Evolutionary conservation across 2,797 vertebrate genomes (phyloP).

Genomic region (Podarcis lilfordi): DNA sequence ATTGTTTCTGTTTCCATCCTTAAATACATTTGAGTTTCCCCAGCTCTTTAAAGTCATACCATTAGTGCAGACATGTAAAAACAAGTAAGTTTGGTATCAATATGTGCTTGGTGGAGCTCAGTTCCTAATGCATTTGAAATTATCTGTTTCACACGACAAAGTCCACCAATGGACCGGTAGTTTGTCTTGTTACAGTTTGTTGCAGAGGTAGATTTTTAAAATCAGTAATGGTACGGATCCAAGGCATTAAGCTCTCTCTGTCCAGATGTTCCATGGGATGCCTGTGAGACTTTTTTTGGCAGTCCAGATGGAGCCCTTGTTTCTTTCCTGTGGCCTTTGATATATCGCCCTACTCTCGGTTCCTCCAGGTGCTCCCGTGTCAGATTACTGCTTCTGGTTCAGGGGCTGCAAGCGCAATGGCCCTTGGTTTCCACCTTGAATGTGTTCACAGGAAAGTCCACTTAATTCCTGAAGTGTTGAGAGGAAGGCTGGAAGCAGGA

Average conservation of each 20-base stretch:
- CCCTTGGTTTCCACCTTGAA: no score
- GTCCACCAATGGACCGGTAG: background rate
- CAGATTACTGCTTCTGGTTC: background rate
- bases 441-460: background rate
- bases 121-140: constrained; percentile 29
- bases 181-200: background rate
- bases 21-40: constrained; percentile 42
- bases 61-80: constrained; percentile 12
- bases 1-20: constrained; percentile 46
- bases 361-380: background rate
- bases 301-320: background rate
- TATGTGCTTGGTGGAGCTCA: background rate
- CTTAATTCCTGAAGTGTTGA: background rate
- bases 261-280: background rate
- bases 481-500: background rate
- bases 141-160: background rate
- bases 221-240: background rate
- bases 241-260: background rate
- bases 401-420: no score
- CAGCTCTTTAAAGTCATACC: constrained; percentile 20
- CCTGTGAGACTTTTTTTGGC: background rate
- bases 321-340: background rate
- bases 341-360: background rate
- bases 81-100: background rate
- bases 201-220: background rate